Base-by-base conservation (phyloP, 2,888 invertebrate species). In the Periphyllus acericola region DNA sequence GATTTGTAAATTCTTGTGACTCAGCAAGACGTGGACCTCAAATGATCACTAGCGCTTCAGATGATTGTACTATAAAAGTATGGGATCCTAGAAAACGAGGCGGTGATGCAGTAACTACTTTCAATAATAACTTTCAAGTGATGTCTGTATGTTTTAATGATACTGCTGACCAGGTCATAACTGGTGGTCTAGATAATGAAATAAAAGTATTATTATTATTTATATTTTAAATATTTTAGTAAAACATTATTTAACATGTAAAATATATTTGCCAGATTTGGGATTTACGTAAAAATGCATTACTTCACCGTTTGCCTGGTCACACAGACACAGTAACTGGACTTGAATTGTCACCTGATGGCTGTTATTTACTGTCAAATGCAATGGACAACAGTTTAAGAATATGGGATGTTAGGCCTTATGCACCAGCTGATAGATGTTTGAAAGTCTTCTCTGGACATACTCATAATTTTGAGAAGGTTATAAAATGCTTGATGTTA, bases 341-440 rank as follows among this genome's bases (percentile, higher is more conserved):
- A 8, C 91, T 99, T 90, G 93, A 96, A 0, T 92, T 98, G 21
- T 97, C 97, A 89, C 94, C 94, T 1, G 96, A 96, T 92, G 97
- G 97, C 0, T 96, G 96, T 0, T 98, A 98, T 91, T 93, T 99
- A 21, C 93, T 99, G 29, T 97, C 98, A 0, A 99, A 99, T 93
- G 94, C 97, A 0, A 99, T 99, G 99, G 99, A 99, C 92, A 97
- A 96, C 91, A 96, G 97, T 46, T 93, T 99, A 60, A 93, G 99
- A 89, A 96, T 99, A 90, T 99, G 99, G 99, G 99, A 99, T 92
- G 95, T 99, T 84, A 93, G 99, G 46, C 98, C 99, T 0, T 99
- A 97, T 93, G 98, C 97, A 1, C 97, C 98, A 0, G 94, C 95
- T 71, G 98, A 98, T 91, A 94, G 99, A 90, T 98, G 98, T 92